phyloP scores from a whole-genome alignment of 2,113 vertebrate species.

The Psittacula cyanocephala region DNA sequence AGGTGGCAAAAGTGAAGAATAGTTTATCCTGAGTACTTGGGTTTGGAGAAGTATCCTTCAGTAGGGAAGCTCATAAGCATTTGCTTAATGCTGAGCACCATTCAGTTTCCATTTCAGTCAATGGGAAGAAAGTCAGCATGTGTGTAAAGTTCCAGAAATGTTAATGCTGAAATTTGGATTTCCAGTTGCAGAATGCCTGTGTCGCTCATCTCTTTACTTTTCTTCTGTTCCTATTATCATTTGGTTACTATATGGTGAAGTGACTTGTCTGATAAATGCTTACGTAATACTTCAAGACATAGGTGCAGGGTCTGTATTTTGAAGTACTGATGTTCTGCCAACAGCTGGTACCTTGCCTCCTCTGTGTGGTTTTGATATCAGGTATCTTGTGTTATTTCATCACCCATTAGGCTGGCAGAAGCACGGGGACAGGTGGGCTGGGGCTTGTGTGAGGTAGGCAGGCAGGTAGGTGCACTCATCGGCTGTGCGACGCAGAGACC shows the following conservation, averaged over 20 bases:
- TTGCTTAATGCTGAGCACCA: background rate
- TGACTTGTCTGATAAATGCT: background rate
- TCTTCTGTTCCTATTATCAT: background rate
- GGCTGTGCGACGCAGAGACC: background rate
- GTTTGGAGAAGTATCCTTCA: background rate
- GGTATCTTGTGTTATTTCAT: background rate
- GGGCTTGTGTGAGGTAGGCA: background rate
- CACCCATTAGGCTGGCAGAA: background rate
- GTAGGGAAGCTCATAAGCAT: background rate
- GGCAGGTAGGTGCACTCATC: too few relatives aligned
- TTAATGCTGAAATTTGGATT: background rate
- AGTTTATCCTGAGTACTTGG: background rate
- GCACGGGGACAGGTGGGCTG: accelerated
- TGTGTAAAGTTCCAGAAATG: background rate
- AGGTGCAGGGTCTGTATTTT: background rate
- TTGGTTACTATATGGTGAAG: background rate
- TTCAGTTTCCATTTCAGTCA: background rate
- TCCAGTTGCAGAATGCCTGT: background rate
- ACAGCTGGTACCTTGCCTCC: background rate
- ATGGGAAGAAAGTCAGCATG: background rate
- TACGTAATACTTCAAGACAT: background rate
- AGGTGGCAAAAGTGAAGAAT: background rate
- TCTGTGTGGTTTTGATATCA: background rate
- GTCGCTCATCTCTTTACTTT: background rate
- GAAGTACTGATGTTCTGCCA: background rate